Evolutionary conservation across 30 jellyfish, hydroid and myxozoan species (phyloP), one percentile per base, ranked within the genome.

Genomic region (Nemopilema nomurai): DNA sequence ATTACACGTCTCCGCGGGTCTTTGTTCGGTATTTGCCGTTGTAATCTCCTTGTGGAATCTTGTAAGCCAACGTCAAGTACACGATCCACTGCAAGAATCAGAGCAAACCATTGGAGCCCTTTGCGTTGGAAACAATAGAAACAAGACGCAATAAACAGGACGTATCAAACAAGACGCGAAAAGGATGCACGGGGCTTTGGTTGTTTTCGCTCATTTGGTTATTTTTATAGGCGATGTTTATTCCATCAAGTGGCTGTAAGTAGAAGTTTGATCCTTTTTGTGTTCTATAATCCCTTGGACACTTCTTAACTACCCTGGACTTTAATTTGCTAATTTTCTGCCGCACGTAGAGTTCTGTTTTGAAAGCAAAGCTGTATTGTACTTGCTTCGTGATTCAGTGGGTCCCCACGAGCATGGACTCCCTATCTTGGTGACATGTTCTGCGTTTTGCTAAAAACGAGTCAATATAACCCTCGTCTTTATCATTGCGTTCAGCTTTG

Each of bases 211-310:
- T 50, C 62, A 22, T 41, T 62, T 53, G 29, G 30, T 62, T 18
- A 18, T 77, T 62, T 32, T 77, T 69, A 49, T 77, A 24, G 23
- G 67, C 16, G 63, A 74, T 77, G 87, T 75, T 52, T 57, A 74
- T 16, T 67, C 69, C 19, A 57, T 77, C 32, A 77, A 77, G 69
- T 77, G 87, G 87, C 77, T 77, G 87, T 77, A 62, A 77, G 87
- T 77, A 29, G 31, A 16, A 0, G 4, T 27, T 67, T 18, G 0
- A 1, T 41, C 27, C 72, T 63, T 73, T 73, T 30, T 18, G 6
- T 75, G 8, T 8, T 28, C 49, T 76, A 13, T 23, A 49, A 22
- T 24, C 22, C 3, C 22, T 51, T 71, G 1, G 28, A 49, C 69
- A 21, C 7, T 22, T 53, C 28, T 1, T 31, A 9, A 41, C 21